Evolutionary conservation across 2,888 invertebrate genomes (phyloP), one percentile per base, ranked within the genome.

Genomic region (Drosophila colorata): DNA sequence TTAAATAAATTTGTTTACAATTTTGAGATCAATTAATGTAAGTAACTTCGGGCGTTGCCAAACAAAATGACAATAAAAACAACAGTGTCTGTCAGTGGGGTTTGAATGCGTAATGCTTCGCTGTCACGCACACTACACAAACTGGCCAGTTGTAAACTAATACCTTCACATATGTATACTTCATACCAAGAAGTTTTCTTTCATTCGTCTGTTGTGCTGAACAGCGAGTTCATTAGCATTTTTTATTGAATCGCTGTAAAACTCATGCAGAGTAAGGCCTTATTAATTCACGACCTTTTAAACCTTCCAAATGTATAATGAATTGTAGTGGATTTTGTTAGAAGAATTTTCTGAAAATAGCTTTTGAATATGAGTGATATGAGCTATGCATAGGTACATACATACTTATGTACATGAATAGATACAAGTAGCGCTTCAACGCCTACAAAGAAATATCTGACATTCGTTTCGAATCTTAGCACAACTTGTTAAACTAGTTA

Each of bases 401-500:
- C 9, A 28, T 28, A 20, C 59, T 9, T 25, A 43, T 25, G 38
- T 53, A 44, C 41, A 23, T n/a, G 47, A 52, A 61, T 37, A 51
- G 25, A 7, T 64, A 43, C 25, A 43, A 60, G 43, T 55, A 49
- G 11, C 43, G 60, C 40, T 66, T 60, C 33, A 44, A 67, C 78
- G 70, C 82, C 81, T 69, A 87, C 87, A 60, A 68, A 67, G 49
- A 60, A 60, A 61, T 63, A 46, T 55, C 35, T 56, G 51, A 55
- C 23, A 25, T 49, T 64, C 31, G 23, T 35, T 47, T 47, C 35
- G 64, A 74, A 72, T 69, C 81, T 65, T 37, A 37, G 35, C 80
- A 51, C 67, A 85, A 85, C 84, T 85, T 74, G 84, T 82, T 82
- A 61, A 67, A 76, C 82, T 72, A 78, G 74, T 85, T 80, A 72